These are phyloP conservation scores for Rhagoletis pomonella DNA, from an alignment of 1,140 invertebrate species.

Conservation along the genomic window DNA sequence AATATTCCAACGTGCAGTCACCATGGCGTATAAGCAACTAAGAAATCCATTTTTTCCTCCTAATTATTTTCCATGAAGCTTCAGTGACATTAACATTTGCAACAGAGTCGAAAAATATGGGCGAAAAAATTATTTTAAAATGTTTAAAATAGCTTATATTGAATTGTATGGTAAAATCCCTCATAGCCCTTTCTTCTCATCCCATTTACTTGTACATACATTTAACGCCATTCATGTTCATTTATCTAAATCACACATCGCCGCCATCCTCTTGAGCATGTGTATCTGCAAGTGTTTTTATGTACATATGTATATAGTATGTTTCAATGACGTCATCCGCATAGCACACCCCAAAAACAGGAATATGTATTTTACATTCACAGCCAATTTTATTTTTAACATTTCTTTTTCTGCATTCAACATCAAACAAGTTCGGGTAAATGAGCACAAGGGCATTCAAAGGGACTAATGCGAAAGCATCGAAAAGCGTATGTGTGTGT, in stretches of 20 bases:
- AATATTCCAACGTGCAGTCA: too few relatives aligned
- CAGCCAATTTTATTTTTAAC: constrained; percentile 2
- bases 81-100: too few relatives aligned
- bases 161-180: too few relatives aligned
- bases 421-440: neutral
- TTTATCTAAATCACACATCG: neutral
- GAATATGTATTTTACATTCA: neutral
- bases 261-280: neutral
- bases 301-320: neutral
- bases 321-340: neutral
- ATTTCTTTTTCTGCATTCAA: neutral
- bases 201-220: neutral
- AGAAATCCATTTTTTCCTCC: too few relatives aligned
- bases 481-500: neutral
- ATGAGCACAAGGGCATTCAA: constrained; percentile 14
- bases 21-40: too few relatives aligned
- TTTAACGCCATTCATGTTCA: neutral
- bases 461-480: neutral
- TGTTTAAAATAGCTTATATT: too few relatives aligned
- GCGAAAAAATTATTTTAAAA: too few relatives aligned
- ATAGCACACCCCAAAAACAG: neutral
- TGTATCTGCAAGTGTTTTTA: neutral
- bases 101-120: too few relatives aligned
- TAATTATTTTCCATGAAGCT: too few relatives aligned
- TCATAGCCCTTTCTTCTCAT: neutral